A percentile compares a stretch with the other conserved stretches of the same genome.
Conservation (phyloP, 2,797 vertebrate species). For the Chaetophractus vellerosus region DNA sequence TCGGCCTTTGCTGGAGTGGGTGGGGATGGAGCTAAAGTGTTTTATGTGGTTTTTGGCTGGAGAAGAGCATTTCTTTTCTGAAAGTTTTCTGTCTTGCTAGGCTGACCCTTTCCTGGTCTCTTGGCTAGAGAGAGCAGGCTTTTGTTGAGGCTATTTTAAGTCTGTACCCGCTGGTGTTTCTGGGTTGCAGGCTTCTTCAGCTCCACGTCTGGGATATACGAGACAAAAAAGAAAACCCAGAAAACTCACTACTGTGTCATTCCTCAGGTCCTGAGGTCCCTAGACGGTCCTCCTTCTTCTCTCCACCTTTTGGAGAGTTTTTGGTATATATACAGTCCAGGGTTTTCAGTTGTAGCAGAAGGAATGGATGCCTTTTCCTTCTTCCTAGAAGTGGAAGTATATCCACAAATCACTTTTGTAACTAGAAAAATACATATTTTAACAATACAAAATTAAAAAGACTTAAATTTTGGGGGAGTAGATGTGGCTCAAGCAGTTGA, state of each 20-base stretch:
- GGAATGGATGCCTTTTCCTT: neutral
- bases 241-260: neutral
- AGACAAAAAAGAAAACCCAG: neutral
- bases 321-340: neutral
- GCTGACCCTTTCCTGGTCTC: neutral
- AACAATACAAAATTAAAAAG: neutral
- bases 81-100: neutral
- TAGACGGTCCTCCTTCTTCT: neutral
- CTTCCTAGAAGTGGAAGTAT: neutral
- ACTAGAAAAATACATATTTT: neutral
- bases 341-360: neutral
- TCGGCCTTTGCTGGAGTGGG: neutral
- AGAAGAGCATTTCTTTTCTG: neutral
- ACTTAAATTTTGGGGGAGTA: neutral
- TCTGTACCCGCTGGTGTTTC: neutral
- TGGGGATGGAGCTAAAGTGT: neutral
- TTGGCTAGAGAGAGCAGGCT: neutral
- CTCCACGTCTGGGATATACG: neutral
- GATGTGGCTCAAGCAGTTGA: no score
- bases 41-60: neutral
- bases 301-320: neutral
- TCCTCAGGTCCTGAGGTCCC: neutral
- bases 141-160: conserved; percentile 7
- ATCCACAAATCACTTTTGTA: neutral
- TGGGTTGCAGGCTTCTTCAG: conserved; percentile 2